Percentiles rank a stretch among this genome's conserved stretches.
Conservation (phyloP, 2,113 vertebrate species). For the Nymphicus hollandicus region DNA sequence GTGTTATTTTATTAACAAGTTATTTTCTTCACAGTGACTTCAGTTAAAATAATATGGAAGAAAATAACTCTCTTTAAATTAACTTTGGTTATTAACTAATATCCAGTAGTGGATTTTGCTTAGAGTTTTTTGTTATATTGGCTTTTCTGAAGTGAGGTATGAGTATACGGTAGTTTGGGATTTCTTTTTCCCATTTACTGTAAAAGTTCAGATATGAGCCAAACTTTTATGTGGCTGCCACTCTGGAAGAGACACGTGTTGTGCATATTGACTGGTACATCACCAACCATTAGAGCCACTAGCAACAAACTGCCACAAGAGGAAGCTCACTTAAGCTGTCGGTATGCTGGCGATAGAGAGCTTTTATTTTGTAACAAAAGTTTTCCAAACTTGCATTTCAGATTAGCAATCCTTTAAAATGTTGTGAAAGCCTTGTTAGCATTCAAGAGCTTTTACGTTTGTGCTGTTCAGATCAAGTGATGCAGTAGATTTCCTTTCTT, state of each 20-base stretch:
- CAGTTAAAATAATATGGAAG: neutral
- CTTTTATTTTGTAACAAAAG: neutral
- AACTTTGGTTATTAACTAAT: neutral
- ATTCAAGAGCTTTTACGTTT: conserved; percentile 20
- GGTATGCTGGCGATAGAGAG: neutral
- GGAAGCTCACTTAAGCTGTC: conserved; percentile 18
- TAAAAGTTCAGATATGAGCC: neutral
- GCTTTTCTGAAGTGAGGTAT: neutral
- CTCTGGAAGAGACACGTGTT: neutral
- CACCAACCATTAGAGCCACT: neutral
- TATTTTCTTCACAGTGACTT: neutral
- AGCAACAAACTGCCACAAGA: neutral
- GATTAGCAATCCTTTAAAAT: neutral
- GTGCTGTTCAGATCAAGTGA: conserved; percentile 31
- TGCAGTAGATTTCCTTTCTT: neutral
- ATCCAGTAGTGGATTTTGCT: neutral
- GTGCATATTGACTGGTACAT: neutral
- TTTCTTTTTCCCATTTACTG: neutral
- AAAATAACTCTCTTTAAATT: neutral
- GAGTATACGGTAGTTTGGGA: neutral
- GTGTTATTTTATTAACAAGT: neutral
- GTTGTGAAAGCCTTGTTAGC: conserved; percentile 13
- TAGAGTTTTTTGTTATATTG: neutral
- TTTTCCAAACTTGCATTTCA: conserved; percentile 9
- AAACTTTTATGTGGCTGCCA: neutral